phyloP scores from a whole-genome alignment of 64 coral and sea anemone species.

The Montipora foliosa region DNA sequence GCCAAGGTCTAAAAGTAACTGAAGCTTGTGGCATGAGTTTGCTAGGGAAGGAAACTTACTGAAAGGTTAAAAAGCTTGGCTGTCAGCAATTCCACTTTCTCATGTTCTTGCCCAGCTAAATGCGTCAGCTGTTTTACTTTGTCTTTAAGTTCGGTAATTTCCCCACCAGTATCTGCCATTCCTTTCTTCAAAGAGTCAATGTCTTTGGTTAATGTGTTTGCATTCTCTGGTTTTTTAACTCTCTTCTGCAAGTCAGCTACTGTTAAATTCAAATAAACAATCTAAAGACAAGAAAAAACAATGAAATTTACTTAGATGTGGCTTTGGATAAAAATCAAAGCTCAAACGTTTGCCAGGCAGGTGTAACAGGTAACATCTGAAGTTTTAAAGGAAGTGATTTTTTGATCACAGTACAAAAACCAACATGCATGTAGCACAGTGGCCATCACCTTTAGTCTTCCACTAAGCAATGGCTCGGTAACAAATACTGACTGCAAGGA shows the following conservation, averaged over 20 bases:
- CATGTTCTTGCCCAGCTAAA: slow-evolving; percentile 40
- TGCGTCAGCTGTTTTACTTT: slow-evolving; percentile 59
- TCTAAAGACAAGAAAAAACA: slow-evolving; percentile 30
- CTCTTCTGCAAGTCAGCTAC: slow-evolving; percentile 34
- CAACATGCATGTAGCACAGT: no score
- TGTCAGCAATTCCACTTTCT: slow-evolving; percentile 28
- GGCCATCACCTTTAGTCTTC: no score
- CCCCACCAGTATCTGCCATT: slow-evolving; percentile 70
- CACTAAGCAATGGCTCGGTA: no score
- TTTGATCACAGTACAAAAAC: no score
- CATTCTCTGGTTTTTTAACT: slow-evolving; percentile 50
- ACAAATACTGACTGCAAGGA: no score
- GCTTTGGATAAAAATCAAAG: no score
- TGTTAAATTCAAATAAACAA: slow-evolving; percentile 59
- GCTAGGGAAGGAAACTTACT: slow-evolving; percentile 14
- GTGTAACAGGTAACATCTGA: no score
- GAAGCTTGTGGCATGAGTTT: no score
- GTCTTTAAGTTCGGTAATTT: slow-evolving; percentile 71
- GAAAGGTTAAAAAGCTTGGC: slow-evolving; percentile 55
- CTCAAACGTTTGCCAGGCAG: no score
- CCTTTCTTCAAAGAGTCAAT: slow-evolving; percentile 68
- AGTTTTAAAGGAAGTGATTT: no score
- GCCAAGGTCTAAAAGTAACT: no score
- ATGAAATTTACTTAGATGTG: no score
- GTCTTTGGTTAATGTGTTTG: slow-evolving; percentile 37